Evolutionary conservation across 2,888 invertebrate genomes (phyloP), one percentile per base, ranked within the genome.

Genomic region (Parnassius mnemosyne): DNA sequence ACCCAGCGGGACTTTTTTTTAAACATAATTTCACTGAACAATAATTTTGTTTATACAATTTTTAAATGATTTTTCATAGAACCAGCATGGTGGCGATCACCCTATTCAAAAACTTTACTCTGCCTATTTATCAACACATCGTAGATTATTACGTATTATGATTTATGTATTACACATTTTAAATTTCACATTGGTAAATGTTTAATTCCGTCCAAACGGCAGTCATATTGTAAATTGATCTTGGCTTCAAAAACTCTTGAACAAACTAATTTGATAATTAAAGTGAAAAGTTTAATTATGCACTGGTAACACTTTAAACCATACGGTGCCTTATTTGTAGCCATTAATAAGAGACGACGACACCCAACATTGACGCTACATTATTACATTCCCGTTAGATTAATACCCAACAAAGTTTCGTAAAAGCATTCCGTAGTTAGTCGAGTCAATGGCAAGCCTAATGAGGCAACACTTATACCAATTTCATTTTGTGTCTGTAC

Each of bases 341-440:
- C 34, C 41, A 44, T 60, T 56, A 64, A 41, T 41, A 52, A 50
- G 50, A 53, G 57, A 53, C 63, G 56, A 49, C 43, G n/a, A 47
- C 47, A 10, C 10, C 9, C 41, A 63, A 51, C 58, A 54, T 46
- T 10, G 54, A 51, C 20, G 51, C 59, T 47, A 42, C 54, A 41
- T 51, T 59, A 55, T 51, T 11, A 55, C 59, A 52, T 52, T 52
- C 52, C 63, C 59, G 55, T 52, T 59, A 63, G 60, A 64, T 64
- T 64, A 60, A 60, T 57, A 49, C 43, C 44, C 47, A 56, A 64
- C 63, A 57, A 64, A 57, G 60, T 64, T 64, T 60, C 63, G 60
- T 64, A 64, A 64, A 60, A 60, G 63, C 63, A 60, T 64, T 64
- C 60, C 60, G 25, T 49, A 57, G 63, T 64, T 53, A 49, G 60